Evolutionary conservation across 2,113 vertebrate species (phyloP).

Genomic region (Okapia johnstoni): DNA sequence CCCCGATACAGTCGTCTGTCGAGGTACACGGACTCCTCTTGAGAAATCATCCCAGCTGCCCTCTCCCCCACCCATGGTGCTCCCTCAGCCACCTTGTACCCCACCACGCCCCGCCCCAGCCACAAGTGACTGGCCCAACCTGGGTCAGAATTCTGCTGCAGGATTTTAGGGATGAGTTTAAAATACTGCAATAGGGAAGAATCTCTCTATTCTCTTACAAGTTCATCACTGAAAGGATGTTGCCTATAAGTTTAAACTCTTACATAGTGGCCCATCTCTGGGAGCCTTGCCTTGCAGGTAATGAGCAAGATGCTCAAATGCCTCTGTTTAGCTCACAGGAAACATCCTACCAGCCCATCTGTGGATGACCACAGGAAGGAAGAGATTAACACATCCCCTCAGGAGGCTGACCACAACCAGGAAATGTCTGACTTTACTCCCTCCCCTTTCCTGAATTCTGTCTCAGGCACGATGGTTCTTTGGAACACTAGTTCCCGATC

Average conservation of each 20-base stretch:
- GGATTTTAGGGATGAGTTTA: not conserved
- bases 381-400: not conserved
- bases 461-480: not conserved
- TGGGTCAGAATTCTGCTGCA: too few relatives aligned
- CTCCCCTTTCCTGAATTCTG: not conserved
- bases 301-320: not conserved
- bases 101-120: not conserved
- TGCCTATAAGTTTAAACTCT: not conserved
- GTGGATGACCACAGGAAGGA: not conserved
- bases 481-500: not conserved
- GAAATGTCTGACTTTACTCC: not conserved
- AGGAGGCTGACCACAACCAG: not conserved
- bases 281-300: not conserved
- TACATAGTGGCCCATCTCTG: not conserved
- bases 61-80: rapidly evolving
- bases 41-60: not conserved
- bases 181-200: not conserved
- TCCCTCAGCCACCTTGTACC: rapidly evolving
- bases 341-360: not conserved
- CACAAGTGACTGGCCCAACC: not conserved
- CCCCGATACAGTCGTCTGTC: too few relatives aligned
- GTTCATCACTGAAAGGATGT: not conserved
- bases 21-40: rapidly evolving
- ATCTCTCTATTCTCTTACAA: not conserved
- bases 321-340: not conserved